Conservation (phyloP, 2,113 vertebrate genomes). For the Micronycteris hirsuta region DNA sequence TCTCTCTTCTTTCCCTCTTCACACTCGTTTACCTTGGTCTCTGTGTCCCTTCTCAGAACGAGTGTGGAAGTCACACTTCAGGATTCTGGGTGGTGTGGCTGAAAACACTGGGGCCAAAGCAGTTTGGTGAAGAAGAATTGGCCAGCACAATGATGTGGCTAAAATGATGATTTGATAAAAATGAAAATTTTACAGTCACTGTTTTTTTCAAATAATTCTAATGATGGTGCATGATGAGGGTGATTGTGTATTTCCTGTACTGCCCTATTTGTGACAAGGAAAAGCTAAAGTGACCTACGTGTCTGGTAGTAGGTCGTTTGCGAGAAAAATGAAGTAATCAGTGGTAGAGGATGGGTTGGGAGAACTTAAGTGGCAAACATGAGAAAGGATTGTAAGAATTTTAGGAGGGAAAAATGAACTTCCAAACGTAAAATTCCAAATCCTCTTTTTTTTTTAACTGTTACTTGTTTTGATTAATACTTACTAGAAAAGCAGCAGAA, state of each 20-base stretch:
- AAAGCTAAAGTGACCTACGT: background rate
- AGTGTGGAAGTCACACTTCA: background rate
- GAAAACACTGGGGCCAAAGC: background rate
- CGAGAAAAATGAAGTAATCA: background rate
- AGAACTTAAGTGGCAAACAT: background rate
- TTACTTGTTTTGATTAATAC: background rate
- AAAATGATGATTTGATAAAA: background rate
- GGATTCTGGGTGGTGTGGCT: background rate
- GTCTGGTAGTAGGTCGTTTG: background rate
- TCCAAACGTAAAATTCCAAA: background rate
- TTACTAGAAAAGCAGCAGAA: background rate
- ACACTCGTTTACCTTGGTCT: background rate
- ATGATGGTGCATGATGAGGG: background rate
- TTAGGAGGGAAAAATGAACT: background rate
- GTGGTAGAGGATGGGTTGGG: background rate
- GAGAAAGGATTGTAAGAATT: background rate
- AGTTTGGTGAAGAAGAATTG: background rate
- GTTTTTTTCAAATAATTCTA: background rate
- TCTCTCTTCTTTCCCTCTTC: background rate
- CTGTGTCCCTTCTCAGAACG: background rate
- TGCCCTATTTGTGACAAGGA: background rate
- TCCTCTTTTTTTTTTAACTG: background rate
- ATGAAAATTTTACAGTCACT: background rate
- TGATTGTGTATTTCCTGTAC: background rate
- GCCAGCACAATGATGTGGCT: background rate